Base-by-base conservation (phyloP, 2,888 invertebrate genomes). In the Xestia xanthographa region DNA sequence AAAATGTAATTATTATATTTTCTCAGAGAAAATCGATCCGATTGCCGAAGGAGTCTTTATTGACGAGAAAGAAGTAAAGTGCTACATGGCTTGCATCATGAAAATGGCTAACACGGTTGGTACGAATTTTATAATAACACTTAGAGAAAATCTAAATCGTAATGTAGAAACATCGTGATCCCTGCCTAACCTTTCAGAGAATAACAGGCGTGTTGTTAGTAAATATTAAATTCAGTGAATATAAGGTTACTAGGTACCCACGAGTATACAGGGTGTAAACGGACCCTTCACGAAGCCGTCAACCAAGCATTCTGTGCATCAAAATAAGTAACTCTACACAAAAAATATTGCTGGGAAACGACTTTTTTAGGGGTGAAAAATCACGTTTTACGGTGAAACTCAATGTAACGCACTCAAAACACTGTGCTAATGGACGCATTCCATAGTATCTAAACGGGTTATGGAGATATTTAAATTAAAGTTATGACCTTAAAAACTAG, bases 81-180 rank as follows among this genome's bases (percentile, higher is more conserved):
- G 96, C 80, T 96, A 96, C 83, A 93, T 95, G 68, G 95, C 96
- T 1, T 97, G 97, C 82, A 94, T 97, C 38, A 95, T 96, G 95
- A 96, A 96, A 89, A 96, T 96, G 96, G 95, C 96, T 5, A 96
- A 95, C 82, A 92, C 96, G 81, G 97, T 96, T 85, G 75, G 92
- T 66, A 56, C 22, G 12, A 29, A 45, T 53, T 63, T 53, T 67
- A 20, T n/a, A 14, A n/a, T 3, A 5, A 50, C 14, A 26, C 22
- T 50, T 17, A 17, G 1, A 72, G 5, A 34, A 58, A 58, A 58
- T 58, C 29, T 3, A 29, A 58, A 58, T 17, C 17, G 58, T 17
- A 29, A 17, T 29, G 17, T 26, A 17, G 3, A 29, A 1, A 17
- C 1, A 17, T 58, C 8, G 17, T 6, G 34, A 34, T 34, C 34